These are phyloP conservation scores for Epinephelus lanceolatus DNA, from an alignment of 2,113 vertebrate species.

Conservation along the genomic window DNA sequence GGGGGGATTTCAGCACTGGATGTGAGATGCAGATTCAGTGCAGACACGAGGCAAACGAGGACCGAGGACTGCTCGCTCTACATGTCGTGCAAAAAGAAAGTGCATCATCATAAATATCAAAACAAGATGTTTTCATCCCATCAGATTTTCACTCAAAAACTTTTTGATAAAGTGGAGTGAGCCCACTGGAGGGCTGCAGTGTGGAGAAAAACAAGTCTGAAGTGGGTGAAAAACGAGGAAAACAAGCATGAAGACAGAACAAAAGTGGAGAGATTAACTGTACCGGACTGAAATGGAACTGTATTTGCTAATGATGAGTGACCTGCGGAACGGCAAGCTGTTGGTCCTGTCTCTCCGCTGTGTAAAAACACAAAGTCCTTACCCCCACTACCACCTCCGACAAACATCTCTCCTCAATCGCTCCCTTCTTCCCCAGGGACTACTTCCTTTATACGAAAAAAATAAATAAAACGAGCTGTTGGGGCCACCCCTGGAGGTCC, in stretches of 20 bases:
- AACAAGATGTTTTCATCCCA: conserved; percentile 63
- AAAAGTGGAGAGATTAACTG: conserved; percentile 38
- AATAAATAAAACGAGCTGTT: conserved; percentile 54
- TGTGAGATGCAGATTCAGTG: conserved; percentile 45
- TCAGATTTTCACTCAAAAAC: conserved; percentile 40
- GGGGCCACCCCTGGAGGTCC: conserved; percentile 64
- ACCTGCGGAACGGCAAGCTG: conserved; percentile 51
- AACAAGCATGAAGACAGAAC: conserved; percentile 13
- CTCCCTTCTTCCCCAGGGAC: conserved; percentile 33
- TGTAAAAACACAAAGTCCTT: conserved; percentile 36
- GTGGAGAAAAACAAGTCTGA: conserved; percentile 39
- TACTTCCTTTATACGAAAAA: conserved; percentile 37
- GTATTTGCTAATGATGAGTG: conserved; percentile 62
- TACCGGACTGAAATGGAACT: conserved; percentile 24
- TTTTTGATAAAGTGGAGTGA: conserved; percentile 46
- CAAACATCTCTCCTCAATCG: conserved; percentile 42
- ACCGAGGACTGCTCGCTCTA: conserved; percentile 25
- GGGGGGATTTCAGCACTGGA: conserved; percentile 37
- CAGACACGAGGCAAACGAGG: conserved; percentile 40
- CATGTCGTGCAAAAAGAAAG: conserved; percentile 45
- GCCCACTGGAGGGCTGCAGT: conserved; percentile 43
- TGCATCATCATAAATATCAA: conserved; percentile 50
- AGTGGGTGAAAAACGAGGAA: background rate
- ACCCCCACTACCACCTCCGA: conserved; percentile 25
- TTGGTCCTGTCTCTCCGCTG: conserved; percentile 19